Evolutionary conservation across 2,113 vertebrate species (phyloP).

Genomic region (Heloderma charlesbogerti): DNA sequence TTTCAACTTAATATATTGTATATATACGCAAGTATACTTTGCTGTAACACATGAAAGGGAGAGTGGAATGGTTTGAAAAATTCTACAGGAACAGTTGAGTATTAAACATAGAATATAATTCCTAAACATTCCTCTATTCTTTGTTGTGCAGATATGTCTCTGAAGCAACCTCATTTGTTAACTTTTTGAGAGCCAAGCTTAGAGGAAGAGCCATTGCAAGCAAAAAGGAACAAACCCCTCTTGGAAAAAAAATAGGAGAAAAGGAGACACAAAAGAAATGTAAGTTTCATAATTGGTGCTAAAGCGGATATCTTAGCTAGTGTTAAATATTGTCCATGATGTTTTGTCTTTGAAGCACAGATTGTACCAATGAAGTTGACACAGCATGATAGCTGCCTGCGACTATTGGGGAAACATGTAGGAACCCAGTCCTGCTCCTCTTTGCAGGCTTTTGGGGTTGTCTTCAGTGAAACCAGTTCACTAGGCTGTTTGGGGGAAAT

Average conservation of each 20-base stretch:
- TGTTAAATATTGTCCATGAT: slow-evolving; percentile 25
- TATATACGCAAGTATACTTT: not conserved
- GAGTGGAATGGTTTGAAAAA: slow-evolving; percentile 10
- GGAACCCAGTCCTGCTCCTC: not conserved
- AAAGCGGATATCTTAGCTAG: slow-evolving; percentile 9
- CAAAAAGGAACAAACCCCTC: slow-evolving; percentile 30
- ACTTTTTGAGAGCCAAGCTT: slow-evolving; percentile 53
- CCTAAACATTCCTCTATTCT: slow-evolving; percentile 30
- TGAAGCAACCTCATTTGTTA: slow-evolving; percentile 59
- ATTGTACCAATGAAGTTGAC: not conserved
- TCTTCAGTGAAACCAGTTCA: not conserved
- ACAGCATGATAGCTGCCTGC: not conserved
- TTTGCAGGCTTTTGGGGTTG: not conserved
- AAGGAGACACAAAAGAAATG: slow-evolving; percentile 64
- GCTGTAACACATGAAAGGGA: not conserved
- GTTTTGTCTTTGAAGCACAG: not conserved
- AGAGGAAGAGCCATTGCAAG: slow-evolving; percentile 55
- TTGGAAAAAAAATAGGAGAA: slow-evolving; percentile 43
- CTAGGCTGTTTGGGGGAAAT: not conserved
- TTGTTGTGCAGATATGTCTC: slow-evolving; percentile 29
- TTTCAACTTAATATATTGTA: not conserved
- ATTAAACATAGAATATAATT: not conserved
- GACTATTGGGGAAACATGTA: not conserved
- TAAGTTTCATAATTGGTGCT: slow-evolving; percentile 66
- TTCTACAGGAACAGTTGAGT: slow-evolving; percentile 2